These are phyloP conservation scores for Simalia tracyae DNA, from an alignment of 2,797 vertebrate species.

Conservation along the genomic window DNA sequence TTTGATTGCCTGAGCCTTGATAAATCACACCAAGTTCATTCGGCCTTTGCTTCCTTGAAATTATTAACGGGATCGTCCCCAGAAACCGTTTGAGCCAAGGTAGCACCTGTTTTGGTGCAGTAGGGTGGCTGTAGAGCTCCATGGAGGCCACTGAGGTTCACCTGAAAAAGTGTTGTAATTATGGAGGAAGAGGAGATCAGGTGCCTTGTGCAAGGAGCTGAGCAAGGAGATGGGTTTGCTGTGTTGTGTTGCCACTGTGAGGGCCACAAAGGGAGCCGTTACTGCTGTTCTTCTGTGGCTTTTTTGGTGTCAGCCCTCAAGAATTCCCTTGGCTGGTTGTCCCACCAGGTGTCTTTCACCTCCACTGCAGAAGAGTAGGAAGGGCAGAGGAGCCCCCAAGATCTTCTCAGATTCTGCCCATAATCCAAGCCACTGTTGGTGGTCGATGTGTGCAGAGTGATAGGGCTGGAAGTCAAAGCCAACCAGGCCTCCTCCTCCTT, in stretches of 20 bases:
- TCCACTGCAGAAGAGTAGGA: background rate
- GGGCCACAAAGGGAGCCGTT: background rate
- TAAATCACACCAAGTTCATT: background rate
- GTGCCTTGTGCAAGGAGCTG: background rate
- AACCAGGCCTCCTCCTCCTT: no score
- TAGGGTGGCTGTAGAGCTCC: background rate
- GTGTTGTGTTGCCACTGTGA: background rate
- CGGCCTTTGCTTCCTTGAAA: background rate
- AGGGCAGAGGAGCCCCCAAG: background rate
- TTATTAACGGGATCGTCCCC: background rate
- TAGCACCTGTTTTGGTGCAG: background rate
- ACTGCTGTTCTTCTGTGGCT: background rate
- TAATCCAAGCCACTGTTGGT: background rate
- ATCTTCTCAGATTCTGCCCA: background rate
- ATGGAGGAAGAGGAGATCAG: background rate
- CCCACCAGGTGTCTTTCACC: background rate
- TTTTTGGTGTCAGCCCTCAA: background rate
- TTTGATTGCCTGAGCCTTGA: background rate
- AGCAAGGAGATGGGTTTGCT: background rate
- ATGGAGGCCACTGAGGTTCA: background rate
- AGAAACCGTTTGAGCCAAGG: background rate
- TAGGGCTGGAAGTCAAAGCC: background rate
- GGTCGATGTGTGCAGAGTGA: background rate
- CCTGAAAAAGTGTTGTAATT: background rate
- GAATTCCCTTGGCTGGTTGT: background rate